These are phyloP conservation scores for Echinarachnius parma DNA, from an alignment of 53 echinoderm and acorn worm genomes.

Conservation along the genomic window DNA sequence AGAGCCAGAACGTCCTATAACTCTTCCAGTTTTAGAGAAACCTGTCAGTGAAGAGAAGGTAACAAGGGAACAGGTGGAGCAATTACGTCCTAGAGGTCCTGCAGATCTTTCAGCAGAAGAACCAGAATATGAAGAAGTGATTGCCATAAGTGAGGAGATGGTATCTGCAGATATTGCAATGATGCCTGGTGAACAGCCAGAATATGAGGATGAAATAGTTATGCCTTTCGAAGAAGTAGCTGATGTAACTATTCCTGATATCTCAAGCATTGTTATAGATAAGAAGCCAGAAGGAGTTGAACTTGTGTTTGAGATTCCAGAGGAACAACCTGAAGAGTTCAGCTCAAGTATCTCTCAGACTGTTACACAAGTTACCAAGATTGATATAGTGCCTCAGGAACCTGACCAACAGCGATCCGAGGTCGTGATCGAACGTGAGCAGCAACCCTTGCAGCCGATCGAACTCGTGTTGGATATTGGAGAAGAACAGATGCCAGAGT, in stretches of 20 bases:
- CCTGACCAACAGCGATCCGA: constrained; percentile 59
- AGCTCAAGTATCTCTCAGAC: constrained; percentile 5
- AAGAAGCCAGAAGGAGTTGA: constrained; percentile 55
- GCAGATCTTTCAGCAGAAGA: constrained; percentile 41
- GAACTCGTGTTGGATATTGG: constrained; percentile 40
- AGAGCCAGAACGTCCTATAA: too few species aligned
- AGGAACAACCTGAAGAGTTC: constrained; percentile 41
- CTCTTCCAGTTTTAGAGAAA: too few species aligned
- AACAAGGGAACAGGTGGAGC: constrained; percentile 25
- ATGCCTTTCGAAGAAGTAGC: constrained; percentile 46
- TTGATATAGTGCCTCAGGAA: constrained; percentile 8
- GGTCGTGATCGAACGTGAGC: constrained; percentile 61
- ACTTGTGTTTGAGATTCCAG: constrained; percentile 33
- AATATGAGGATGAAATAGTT: constrained; percentile 23
- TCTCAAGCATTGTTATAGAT: constrained; percentile 61
- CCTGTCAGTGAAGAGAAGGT: neutral
- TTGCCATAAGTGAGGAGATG: constrained; percentile 41
- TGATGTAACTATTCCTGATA: constrained; percentile 52
- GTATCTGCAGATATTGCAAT: constrained; percentile 33
- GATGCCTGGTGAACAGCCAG: constrained; percentile 51
- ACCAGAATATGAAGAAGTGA: constrained; percentile 64
- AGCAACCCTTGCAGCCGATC: constrained; percentile 61
- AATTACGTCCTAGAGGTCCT: constrained; percentile 53
- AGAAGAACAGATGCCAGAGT: constrained; percentile 49
- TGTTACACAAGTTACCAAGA: constrained; percentile 2